Evolutionary conservation across 1,140 invertebrate species (phyloP).

Genomic region (Papilio polytes): DNA sequence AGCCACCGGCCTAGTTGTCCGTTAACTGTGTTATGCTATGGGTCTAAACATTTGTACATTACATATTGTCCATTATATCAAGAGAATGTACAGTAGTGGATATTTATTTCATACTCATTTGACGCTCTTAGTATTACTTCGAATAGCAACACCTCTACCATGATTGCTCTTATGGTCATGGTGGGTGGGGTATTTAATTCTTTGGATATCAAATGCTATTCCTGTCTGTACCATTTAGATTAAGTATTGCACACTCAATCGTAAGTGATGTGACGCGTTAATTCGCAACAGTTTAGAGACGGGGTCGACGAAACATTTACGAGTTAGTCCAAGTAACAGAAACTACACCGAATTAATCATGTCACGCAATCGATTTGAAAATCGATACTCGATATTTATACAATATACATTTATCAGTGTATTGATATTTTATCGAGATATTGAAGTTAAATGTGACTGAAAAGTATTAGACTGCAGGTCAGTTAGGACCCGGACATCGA

Average conservation of each 20-base stretch:
- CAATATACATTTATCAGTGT: background rate
- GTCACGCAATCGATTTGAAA: background rate
- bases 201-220: background rate
- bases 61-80: too few relatives aligned
- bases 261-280: slow-evolving; percentile 10
- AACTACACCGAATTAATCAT: background rate
- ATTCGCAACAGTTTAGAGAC: slow-evolving; percentile 17
- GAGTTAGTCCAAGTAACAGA: background rate
- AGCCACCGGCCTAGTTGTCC: background rate
- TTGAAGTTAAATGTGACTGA: too few relatives aligned
- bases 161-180: too few relatives aligned
- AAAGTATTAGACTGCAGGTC: too few relatives aligned
- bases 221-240: background rate
- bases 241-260: background rate
- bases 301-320: slow-evolving; percentile 15
- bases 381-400: background rate
- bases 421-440: too few relatives aligned
- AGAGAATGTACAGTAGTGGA: too few relatives aligned
- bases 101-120: too few relatives aligned
- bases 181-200: background rate
- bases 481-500: too few relatives aligned
- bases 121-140: too few relatives aligned
- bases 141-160: too few relatives aligned
- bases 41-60: background rate
- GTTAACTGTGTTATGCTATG: background rate